These are phyloP conservation scores for Chrysodeixis includens DNA, from an alignment of 2,888 invertebrate species.

Conservation along the genomic window DNA sequence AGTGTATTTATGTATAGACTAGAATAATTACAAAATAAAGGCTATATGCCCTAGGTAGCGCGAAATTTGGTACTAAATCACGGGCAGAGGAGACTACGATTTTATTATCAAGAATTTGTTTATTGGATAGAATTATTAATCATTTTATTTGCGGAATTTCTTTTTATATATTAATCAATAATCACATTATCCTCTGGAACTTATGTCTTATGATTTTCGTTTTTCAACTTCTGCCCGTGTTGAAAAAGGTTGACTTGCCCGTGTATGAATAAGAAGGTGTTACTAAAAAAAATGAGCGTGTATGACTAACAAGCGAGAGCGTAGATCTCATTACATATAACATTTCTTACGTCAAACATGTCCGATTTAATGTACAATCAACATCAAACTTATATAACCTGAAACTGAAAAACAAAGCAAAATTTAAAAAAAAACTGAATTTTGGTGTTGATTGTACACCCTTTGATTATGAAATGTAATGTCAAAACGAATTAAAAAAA, in stretches of 20 bases:
- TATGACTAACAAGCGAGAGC: slow-evolving; percentile 23
- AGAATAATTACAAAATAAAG: slow-evolving; percentile 1
- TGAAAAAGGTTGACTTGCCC: background rate
- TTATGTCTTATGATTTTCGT: background rate
- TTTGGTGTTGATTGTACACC: background rate
- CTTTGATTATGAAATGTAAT: background rate
- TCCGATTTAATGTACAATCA: slow-evolving; percentile 22
- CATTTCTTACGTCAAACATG: slow-evolving; percentile 14
- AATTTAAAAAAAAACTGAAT: background rate
- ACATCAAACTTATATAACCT: slow-evolving; percentile 1
- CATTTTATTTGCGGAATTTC: too few species aligned
- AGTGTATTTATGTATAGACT: slow-evolving; percentile 36
- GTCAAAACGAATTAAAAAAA: background rate
- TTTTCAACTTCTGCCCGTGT: background rate
- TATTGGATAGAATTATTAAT: too few species aligned
- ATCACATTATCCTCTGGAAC: too few species aligned
- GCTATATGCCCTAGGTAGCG: background rate
- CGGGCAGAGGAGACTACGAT: background rate
- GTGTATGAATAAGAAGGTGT: background rate
- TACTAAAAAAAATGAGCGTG: slow-evolving; percentile 14
- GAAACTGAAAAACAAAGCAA: background rate
- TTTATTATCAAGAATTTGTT: background rate
- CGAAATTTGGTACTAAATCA: background rate
- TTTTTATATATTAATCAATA: too few species aligned
- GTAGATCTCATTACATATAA: slow-evolving; percentile 36